Percentiles rank a stretch among this genome's conserved stretches.
These are phyloP conservation scores for Hypomecis atomaria DNA, from an alignment of 2,888 invertebrate genomes.

Conservation along the genomic window DNA sequence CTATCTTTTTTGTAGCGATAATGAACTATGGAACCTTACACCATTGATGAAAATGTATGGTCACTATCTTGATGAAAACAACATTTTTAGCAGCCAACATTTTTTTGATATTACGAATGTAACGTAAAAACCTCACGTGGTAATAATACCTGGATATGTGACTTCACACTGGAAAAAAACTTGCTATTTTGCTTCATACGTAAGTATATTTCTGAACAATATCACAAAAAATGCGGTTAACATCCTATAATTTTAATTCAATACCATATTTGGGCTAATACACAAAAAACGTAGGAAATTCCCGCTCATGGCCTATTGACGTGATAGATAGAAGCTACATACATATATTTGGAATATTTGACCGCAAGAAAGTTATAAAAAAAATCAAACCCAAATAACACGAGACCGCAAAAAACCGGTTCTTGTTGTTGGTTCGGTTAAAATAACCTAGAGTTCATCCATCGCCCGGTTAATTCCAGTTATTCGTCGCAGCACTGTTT, in stretches of 20 bases:
- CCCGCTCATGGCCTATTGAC: not conserved
- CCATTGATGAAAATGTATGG: too few relatives aligned
- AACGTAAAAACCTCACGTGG: not conserved
- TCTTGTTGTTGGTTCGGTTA: constrained; percentile 1
- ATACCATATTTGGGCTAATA: not conserved
- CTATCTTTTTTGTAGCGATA: too few relatives aligned
- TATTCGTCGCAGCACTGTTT: not conserved
- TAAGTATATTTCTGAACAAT: not conserved
- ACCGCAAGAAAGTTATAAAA: constrained; percentile 12
- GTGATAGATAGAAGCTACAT: constrained; percentile 10
- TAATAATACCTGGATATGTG: too few relatives aligned
- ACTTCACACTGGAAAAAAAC: not conserved
- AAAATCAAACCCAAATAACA: not conserved
- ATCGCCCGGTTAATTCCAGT: constrained; percentile 6
- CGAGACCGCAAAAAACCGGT: constrained; percentile 21
- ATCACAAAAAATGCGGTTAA: not conserved
- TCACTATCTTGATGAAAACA: too few relatives aligned
- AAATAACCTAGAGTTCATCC: constrained; percentile 24
- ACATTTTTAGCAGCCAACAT: too few relatives aligned
- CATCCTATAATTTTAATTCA: not conserved
- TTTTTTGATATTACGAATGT: not conserved
- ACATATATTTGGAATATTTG: constrained; percentile 1
- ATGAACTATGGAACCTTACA: too few relatives aligned
- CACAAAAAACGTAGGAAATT: constrained; percentile 13
- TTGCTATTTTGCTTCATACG: not conserved